These are phyloP conservation scores for Rana temporaria DNA, from an alignment of 2,113 vertebrate genomes.

Conservation along the genomic window DNA sequence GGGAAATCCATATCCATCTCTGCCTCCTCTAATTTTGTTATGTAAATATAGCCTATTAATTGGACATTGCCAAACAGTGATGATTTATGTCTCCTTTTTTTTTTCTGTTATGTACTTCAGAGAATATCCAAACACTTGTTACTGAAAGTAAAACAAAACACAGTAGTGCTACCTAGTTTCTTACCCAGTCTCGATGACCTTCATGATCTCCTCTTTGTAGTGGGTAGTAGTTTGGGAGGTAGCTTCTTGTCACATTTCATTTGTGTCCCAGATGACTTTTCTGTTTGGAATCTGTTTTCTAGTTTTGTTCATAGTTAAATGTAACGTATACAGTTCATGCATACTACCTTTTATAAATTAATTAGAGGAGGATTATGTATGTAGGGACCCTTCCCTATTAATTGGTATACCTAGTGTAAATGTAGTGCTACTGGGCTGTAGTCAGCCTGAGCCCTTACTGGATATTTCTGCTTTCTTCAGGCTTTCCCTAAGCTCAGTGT, in stretches of 20 bases:
- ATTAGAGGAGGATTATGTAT: neutral
- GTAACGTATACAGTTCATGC: neutral
- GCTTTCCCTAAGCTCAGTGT: too few species aligned
- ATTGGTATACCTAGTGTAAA: too few species aligned
- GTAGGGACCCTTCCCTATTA: too few species aligned
- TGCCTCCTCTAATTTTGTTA: neutral
- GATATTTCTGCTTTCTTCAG: too few species aligned
- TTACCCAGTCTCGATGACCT: neutral
- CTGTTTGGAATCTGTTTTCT: neutral
- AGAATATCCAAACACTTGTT: neutral
- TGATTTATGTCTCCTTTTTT: neutral
- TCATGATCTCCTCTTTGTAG: neutral
- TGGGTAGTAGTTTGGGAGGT: neutral
- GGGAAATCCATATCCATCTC: neutral
- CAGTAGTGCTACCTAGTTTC: neutral
- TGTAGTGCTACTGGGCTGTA: too few species aligned
- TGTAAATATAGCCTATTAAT: neutral
- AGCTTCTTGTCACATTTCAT: neutral
- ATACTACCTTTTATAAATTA: conserved; percentile 5
- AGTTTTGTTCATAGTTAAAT: neutral
- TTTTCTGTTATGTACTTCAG: neutral
- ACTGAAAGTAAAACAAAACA: too few species aligned
- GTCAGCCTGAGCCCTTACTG: too few species aligned
- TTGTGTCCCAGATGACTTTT: conserved; percentile 1
- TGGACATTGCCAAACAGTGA: neutral